Conservation (phyloP, 53 echinoderm and acorn worm genomes). For the Mesocentrotus franciscanus region DNA sequence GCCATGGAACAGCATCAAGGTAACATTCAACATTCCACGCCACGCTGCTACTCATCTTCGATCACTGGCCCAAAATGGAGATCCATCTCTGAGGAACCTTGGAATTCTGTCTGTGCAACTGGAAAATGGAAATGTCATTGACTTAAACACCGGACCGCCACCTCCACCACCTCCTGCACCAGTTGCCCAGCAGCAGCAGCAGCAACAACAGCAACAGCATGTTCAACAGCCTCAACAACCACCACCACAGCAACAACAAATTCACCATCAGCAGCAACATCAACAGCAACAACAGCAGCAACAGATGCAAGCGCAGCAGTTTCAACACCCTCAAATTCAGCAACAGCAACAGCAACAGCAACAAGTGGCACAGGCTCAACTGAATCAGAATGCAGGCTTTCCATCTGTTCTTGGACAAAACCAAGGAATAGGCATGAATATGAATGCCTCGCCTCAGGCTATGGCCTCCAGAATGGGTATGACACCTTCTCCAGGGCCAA, state of each 20-base stretch:
- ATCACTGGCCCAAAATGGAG: slow-evolving; percentile 85
- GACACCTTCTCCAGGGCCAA: slow-evolving; percentile 44
- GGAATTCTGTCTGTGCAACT: slow-evolving; percentile 96
- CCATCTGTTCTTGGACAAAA: slow-evolving; percentile 29
- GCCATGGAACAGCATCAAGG: slow-evolving; percentile 98
- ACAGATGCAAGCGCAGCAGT: slow-evolving; percentile 42
- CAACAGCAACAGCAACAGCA: slow-evolving; percentile 55
- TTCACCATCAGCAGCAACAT: slow-evolving; percentile 43
- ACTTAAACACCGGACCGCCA: slow-evolving; percentile 74
- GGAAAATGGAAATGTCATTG: slow-evolving; percentile 81
- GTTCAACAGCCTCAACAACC: slow-evolving; percentile 53
- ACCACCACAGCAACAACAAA: slow-evolving; percentile 30
- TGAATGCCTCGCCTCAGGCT: slow-evolving; percentile 9
- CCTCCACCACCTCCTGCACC: slow-evolving; percentile 65
- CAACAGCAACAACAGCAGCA: slow-evolving; percentile 59
- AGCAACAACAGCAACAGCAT: slow-evolving; percentile 56
- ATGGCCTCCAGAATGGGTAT: slow-evolving; percentile 32
- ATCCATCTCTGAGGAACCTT: slow-evolving; percentile 84
- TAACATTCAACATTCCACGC: slow-evolving; percentile 95
- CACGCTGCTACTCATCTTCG: slow-evolving; percentile 89
- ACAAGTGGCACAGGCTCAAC: slow-evolving; percentile 7
- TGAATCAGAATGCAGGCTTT: slow-evolving; percentile 43
- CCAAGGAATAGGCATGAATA: slow-evolving; percentile 54
- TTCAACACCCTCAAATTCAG: slow-evolving; percentile 34
- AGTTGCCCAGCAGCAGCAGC: slow-evolving; percentile 39